Conservation (phyloP, 1,140 invertebrate species). For the Globodera rostochiensis region DNA sequence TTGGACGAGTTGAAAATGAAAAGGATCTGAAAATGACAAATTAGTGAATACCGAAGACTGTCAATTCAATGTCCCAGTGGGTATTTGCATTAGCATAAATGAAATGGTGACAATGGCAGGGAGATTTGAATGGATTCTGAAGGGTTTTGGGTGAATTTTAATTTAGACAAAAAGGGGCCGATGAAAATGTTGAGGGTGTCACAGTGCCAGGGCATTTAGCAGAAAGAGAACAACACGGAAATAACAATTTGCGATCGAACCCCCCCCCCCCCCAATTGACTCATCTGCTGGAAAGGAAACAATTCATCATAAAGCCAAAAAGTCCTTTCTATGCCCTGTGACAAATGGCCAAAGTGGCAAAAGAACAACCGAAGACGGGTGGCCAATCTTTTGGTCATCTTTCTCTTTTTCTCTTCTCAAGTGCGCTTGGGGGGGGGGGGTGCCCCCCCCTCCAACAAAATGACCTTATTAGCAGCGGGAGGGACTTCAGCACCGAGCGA, state of each 20-base stretch:
- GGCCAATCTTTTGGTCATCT: slow-evolving; percentile 2
- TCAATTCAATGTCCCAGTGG: neutral
- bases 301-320: neutral
- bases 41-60: neutral
- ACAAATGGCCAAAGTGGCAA: neutral
- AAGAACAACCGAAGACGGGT: neutral
- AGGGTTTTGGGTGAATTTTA: slow-evolving; percentile 5
- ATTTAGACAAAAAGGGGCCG: neutral
- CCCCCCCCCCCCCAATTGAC: too few species aligned
- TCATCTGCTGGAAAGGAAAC: neutral
- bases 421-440: neutral
- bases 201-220: neutral
- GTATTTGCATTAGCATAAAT: neutral
- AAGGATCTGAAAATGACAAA: neutral
- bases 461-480: slow-evolving; percentile 15
- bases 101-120: neutral
- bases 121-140: neutral
- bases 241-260: neutral
- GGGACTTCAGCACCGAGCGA: neutral
- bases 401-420: slow-evolving; percentile 1
- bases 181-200: neutral
- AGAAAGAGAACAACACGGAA: neutral
- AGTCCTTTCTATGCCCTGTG: neutral
- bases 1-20: neutral
- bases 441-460: neutral